Base-by-base conservation (phyloP, 2,113 vertebrate genomes). In the Sitta europaea region DNA sequence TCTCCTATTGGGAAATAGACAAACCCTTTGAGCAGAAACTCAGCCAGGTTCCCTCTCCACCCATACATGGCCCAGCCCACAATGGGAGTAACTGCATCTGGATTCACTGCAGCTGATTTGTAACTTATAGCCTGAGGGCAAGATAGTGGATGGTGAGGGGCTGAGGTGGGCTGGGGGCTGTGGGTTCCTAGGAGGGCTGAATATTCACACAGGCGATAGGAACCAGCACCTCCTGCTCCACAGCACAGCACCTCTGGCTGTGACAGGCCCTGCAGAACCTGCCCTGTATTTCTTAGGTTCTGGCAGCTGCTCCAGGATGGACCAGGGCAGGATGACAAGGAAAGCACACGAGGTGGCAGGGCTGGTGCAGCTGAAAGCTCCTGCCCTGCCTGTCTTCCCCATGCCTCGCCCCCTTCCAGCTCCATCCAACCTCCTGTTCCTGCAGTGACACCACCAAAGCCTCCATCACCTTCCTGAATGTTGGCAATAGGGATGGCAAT, bases 1-100 rank as follows among this genome's bases (percentile, higher is more conserved):
- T 51, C 86, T 93, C n/a, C 19, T 92, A 33, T 94, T 94, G 89
- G 92, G 83, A 95, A 94, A 88, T 10, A 87, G 71, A 90, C 67
- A 90, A 83, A 73, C 67, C 9, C 88, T 91, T 54, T 9, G 21
- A 66, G 75, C 81, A 90, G 90, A 61, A 75, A 43, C 86, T 77
- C 70, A 38, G 83, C 25, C 35, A 2, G 7, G 4, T 25, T 90
- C 33, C 66, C 66, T 63, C 89, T 76, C 53, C 86, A 91, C 35
- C 50, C 84, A 81, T 71, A 78, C 5, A 36, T 3, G 0, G 68
- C 72, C 1, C 3, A 66, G 48, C 48, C 83, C 1, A 4, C 2
- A 3, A 22, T 5, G 28, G 25, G 35, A 78, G 31, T 48, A 28
- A 28, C 31, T 67, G 42, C 38, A 35, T 15, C 61, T 29, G 80